Base-by-base conservation (phyloP, 2,113 vertebrate genomes). In the Cinclus mexicanus region DNA sequence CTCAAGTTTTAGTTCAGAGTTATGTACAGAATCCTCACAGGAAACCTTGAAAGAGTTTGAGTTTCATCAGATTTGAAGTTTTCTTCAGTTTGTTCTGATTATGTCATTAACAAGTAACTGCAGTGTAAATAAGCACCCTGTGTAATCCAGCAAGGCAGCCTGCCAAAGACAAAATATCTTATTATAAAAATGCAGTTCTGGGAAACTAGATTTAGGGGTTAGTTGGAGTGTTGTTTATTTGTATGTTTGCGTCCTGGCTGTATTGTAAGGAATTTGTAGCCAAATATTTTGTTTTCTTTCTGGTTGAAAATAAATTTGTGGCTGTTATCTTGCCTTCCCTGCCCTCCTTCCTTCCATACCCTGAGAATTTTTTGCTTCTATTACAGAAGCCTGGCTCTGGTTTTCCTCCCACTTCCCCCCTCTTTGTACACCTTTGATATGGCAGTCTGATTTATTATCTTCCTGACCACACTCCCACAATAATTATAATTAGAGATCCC, bases 391-490 rank as follows among this genome's bases (percentile, higher is more conserved):
- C 60, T 67, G 42, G 75, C 72, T 90, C 47, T 56, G 81, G 46
- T 88, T 90, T 90, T 82, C 79, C 29, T 96, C 78, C 75, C 71
- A 64, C 81, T 78, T 91, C 31, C 52, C 69, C 24, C 11, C 2
- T 10, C 63, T 90, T 96, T 88, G 80, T 96, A 68, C 80, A 93
- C 89, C 93, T 95, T 94, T 71, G 95, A 94, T 96, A 92, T 3
- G 4, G 82, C 92, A 95, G 41, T 88, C 67, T 94, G 76, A 87
- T 93, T 92, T 95, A 93, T 93, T 96, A 89, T 94, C 94, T 96
- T 92, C 86, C 95, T 95, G 86, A 95, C 94, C 95, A 83, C 94
- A 90, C 80, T 97, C 83, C 94, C 93, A 83, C 94, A 93, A 18
- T 90, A 74, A 95, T 91, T 87, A 88, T 74, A 90, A 94, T 91